phyloP scores from a whole-genome alignment of 2,797 vertebrate genomes.

The Anisognathus igniventris region DNA sequence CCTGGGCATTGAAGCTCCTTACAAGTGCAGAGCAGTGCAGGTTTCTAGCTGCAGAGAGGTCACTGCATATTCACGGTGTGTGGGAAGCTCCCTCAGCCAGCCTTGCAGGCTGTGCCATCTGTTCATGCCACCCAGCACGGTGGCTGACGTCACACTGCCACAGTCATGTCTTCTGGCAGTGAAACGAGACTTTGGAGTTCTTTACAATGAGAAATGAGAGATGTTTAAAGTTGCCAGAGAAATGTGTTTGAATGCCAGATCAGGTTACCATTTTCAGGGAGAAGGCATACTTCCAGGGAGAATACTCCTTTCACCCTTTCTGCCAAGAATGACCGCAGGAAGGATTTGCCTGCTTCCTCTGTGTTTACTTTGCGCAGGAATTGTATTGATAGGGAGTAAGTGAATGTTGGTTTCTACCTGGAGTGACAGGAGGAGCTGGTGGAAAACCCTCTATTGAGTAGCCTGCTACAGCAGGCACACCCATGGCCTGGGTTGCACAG shows the following conservation, averaged over 20 bases:
- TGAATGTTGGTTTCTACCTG: neutral
- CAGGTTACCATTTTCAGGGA: neutral
- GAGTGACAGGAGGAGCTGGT: neutral
- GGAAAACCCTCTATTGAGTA: neutral
- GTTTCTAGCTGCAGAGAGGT: neutral
- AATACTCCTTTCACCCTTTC: neutral
- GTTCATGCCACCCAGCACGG: neutral
- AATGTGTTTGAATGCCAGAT: neutral
- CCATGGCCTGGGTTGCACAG: neutral
- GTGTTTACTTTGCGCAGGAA: neutral
- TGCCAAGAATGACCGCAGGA: neutral
- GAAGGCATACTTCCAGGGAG: neutral
- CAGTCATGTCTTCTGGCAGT: neutral
- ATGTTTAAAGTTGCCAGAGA: neutral
- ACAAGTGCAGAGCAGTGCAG: neutral
- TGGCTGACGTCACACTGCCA: neutral
- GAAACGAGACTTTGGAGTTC: neutral
- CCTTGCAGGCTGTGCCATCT: neutral
- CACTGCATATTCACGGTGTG: neutral
- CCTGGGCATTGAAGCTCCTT: neutral
- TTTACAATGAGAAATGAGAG: neutral
- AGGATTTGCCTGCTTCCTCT: neutral
- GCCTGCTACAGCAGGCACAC: neutral
- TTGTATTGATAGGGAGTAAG: neutral
- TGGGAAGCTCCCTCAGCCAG: neutral